Evolutionary conservation across 2,797 vertebrate genomes (phyloP), one percentile per base, ranked within the genome.

Genomic region (Luscinia luscinia): DNA sequence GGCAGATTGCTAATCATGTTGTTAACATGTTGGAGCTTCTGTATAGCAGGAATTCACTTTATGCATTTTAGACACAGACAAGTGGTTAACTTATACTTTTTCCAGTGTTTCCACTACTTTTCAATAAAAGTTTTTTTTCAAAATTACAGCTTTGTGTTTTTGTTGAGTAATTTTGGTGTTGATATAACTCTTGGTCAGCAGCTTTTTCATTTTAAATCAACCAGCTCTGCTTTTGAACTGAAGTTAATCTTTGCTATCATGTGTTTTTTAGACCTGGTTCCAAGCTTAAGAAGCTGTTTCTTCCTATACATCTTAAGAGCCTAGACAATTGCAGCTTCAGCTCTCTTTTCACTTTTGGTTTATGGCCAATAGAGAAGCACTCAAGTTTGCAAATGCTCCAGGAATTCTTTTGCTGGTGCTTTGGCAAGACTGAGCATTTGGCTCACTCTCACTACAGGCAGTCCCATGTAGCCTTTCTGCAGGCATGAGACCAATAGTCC

Each of bases 41-140:
- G 32, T 79, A 41, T 23, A 52, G n/a, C 72, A 90, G 84, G 90
- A 96, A 83, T 81, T 68, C 49, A 74, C 80, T 93, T 87, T 20
- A 85, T 67, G 92, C 82, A 86, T 93, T 92, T 87, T 93, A 64
- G 77, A 91, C 91, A 88, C 91, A 90, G 74, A 84, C 86, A 83
- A 58, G 62, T 11, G 22, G 57, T 66, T 92, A 96, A 95, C 80
- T 93, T 94, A 82, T 2, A 91, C 85, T 90, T 91, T 94, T 95
- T 91, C 66, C 85, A 87, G 40, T 64, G 81, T 94, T 93, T 94
- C 82, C 85, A 88, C 79, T 91, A 94, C 81, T 96, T 95, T 80
- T 81, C 77, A 96, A 77, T 93, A 96, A 91, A 95, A 24, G 1
- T 2, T 49, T 91, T 89, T 89, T 87, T 93, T 38, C 63, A 84